phyloP scores from a whole-genome alignment of 2,797 vertebrate species.

The Rhyacichthys aspro region DNA sequence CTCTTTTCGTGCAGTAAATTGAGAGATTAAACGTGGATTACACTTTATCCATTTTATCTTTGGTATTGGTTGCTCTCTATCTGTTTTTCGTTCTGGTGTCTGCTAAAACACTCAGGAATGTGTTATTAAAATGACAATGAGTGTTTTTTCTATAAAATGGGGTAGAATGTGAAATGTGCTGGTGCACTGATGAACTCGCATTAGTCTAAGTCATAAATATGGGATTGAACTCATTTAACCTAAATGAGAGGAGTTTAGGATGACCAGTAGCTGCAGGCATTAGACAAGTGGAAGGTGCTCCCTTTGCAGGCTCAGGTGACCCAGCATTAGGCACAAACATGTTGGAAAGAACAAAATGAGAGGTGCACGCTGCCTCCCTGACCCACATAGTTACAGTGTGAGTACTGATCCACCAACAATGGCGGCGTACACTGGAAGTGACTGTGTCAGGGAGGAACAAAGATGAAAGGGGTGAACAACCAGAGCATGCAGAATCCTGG shows the following conservation, averaged over 20 bases:
- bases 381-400: slow-evolving; percentile 35
- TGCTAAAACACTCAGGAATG: no score
- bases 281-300: slow-evolving; percentile 5
- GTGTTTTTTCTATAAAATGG: no score
- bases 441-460: slow-evolving; percentile 20
- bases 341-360: slow-evolving; percentile 35
- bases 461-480: slow-evolving; percentile 39
- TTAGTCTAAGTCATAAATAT: slow-evolving; percentile 33
- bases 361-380: slow-evolving; percentile 36
- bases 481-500: slow-evolving; percentile 43
- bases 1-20: slow-evolving; percentile 39
- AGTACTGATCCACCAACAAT: slow-evolving; percentile 36
- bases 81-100: neutral
- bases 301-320: slow-evolving; percentile 23
- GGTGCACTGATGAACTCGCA: no score
- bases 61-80: slow-evolving; percentile 38
- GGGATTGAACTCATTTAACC: neutral
- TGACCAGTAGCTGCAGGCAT: slow-evolving; percentile 13
- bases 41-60: no score
- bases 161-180: no score
- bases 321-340: slow-evolving; percentile 13
- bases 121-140: no score
- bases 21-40: slow-evolving; percentile 48
- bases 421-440: slow-evolving; percentile 21
- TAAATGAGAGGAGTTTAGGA: slow-evolving; percentile 17